Base-by-base conservation (phyloP, 2,113 vertebrate species). In the Ceuthmochares aereus region DNA sequence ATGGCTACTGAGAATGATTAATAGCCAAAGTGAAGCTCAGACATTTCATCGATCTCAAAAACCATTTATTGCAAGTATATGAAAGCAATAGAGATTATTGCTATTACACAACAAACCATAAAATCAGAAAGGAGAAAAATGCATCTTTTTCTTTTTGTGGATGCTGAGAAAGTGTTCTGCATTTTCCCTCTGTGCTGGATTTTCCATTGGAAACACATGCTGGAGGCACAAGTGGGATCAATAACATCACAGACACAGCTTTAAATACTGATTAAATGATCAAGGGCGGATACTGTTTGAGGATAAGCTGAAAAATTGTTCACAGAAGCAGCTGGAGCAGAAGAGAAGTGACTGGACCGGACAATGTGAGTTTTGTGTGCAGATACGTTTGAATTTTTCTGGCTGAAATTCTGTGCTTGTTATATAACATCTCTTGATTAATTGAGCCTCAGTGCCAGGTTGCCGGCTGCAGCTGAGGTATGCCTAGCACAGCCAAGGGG, bases 211-310 rank as follows among this genome's bases (percentile, higher is more conserved):
- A 94, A 91, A 72, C 89, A 76, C 59, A 77, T 7, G 18, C 78
- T 93, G 72, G 30, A 91, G 55, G 72, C 75, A 84, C 30, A 67
- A 96, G 55, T 77, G 42, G 49, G 90, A 96, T 96, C 95, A 95
- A 92, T 96, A 96, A 91, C 67, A 90, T 84, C 84, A 86, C 76
- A 93, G 83, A 52, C 36, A 29, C 36, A 89, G 73, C 90, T 86
- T 97, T 95, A 95, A 97, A 97, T 90, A 93, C 91, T 80, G 91
- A 95, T 95, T 90, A 96, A 94, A 97, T 69, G 68, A 95, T 95
- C 89, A 93, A 93, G 83, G 91, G 80, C 73, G 52, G 59, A 91
- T 89, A 79, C 23, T 68, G 37, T 95, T 94, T 84, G 79, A 95
- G 64, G 43, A 67, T 89, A 93, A 90, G 59, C 54, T 94, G 73